Evolutionary conservation across 2,888 invertebrate species (phyloP), one percentile per base, ranked within the genome.

Genomic region (Macropis europaea): DNA sequence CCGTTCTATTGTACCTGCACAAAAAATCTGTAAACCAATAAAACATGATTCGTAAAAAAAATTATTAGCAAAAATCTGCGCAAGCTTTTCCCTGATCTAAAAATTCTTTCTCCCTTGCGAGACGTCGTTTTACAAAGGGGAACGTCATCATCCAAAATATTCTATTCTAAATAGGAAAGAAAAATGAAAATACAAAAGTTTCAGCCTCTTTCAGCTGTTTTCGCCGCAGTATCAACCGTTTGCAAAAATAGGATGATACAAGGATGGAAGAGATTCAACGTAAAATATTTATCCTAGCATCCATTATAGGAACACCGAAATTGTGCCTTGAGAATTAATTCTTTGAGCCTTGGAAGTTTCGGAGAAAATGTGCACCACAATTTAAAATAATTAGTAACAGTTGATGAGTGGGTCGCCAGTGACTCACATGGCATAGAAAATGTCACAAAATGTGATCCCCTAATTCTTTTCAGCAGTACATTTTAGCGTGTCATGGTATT

Each of bases 131-230:
- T 2, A 11, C 17, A 15, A 32, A n/a, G 32, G 60, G 60, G 60
- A 64, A 62, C 48, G 42, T 62, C 15, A 13, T 42, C 9, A 30
- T 48, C 5, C 11, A 40, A 30, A 32, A 40, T 15, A 36, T 52
- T 15, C 11, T 13, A 9, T 32, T 13, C 13, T 61, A 32, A 7
- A 13, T 6, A n/a, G 15, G 26, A 40, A 53, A 40, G n/a, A 62
- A 50, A 52, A 52, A 43, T 48, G 57, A 40, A 13, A 17, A 48
- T 42, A 60, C n/a, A 53, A 43, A 57, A 43, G 30, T 40, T 5
- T 64, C 61, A 76, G 76, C 73, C 76, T 76, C 73, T 61, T 28
- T 59, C 15, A 54, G 45, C 45, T 28, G n/a, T 32, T 56, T 13
- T 54, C 32, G 36, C 22, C 52, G 26, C 11, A 15, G 9, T 11